Evolutionary conservation across 2,888 invertebrate species (phyloP), one percentile per base, ranked within the genome.

Genomic region (Gnatocerus cornutus): DNA sequence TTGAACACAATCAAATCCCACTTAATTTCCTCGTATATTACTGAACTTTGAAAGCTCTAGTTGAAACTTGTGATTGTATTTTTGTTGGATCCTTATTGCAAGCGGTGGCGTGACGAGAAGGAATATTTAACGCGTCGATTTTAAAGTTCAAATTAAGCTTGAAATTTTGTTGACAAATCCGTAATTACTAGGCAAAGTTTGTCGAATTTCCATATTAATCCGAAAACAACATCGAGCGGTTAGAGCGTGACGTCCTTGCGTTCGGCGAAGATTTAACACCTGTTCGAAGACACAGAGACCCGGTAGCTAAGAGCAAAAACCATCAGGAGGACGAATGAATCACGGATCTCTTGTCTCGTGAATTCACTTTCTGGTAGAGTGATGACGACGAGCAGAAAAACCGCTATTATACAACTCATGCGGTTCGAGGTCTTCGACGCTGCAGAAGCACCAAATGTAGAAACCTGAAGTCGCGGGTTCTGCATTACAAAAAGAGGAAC

Each of bases 261-360:
- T 30, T 59, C 48, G 13, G 2, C 41, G 10, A n/a, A 33, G 33
- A 33, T 41, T 41, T 41, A 48, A 61, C 61, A 61, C 61, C 61
- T 61, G 61, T 43, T 56, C 56, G 41, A 43, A 59, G 59, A 59
- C 59, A 45, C 45, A 45, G 45, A 59, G 43, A 45, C 59, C 45
- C 59, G 46, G 59, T 59, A 59, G 59, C 59, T 29, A 43, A 10
- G 12, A 45, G 46, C 59, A 59, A 45, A 45, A 59, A 59, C 29
- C 46, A 59, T 46, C 43, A 29, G 45, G 13, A 55, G 59, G 46
- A 59, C 30, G 59, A 29, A 59, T 59, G 59, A 59, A 59, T 59
- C 59, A 59, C 46, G 29, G 29, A 27, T 29, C 27, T 59, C 39
- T 21, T 41, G 46, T 59, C 59, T 59, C 33, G 45, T 30, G 45